phyloP scores from a whole-genome alignment of 2,113 vertebrate genomes.

The Junco hyemalis region DNA sequence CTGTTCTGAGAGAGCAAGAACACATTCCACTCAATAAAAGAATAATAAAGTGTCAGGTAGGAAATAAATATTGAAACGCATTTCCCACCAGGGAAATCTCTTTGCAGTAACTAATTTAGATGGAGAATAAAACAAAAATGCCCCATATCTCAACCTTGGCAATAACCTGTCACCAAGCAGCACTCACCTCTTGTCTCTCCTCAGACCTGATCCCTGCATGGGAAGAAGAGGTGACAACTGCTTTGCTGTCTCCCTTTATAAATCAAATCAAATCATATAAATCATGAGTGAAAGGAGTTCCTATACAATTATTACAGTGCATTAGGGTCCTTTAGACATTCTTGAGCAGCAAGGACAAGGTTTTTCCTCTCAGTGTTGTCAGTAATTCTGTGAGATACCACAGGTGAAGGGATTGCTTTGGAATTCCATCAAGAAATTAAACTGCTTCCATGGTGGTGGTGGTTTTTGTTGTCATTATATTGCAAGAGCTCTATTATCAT shows the following conservation, averaged over 20 bases:
- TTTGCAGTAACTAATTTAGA: constrained; percentile 59
- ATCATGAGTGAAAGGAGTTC: not conserved
- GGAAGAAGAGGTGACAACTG: not conserved
- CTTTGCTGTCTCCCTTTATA: not conserved
- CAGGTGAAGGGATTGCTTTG: not conserved
- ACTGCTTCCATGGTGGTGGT: not conserved
- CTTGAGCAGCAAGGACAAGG: not conserved
- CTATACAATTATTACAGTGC: not conserved
- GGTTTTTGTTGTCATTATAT: too few relatives aligned
- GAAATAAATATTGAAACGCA: constrained; percentile 62
- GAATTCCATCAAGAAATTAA: not conserved
- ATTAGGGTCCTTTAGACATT: not conserved
- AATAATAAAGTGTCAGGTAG: constrained; percentile 53
- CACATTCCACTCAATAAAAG: constrained; percentile 40
- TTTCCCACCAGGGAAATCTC: constrained; percentile 59
- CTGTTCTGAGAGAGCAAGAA: not conserved
- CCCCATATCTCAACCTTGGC: constrained; percentile 17
- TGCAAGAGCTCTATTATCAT: too few relatives aligned
- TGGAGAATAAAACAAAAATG: constrained; percentile 55
- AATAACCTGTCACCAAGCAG: not conserved
- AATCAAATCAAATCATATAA: not conserved
- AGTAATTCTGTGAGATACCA: not conserved
- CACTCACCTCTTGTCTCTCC: not conserved
- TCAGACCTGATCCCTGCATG: not conserved
- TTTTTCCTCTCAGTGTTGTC: not conserved